Evolutionary conservation across 2,888 invertebrate species (phyloP), one percentile per base, ranked within the genome.

Genomic region (Glyphotaelius pellucidus): DNA sequence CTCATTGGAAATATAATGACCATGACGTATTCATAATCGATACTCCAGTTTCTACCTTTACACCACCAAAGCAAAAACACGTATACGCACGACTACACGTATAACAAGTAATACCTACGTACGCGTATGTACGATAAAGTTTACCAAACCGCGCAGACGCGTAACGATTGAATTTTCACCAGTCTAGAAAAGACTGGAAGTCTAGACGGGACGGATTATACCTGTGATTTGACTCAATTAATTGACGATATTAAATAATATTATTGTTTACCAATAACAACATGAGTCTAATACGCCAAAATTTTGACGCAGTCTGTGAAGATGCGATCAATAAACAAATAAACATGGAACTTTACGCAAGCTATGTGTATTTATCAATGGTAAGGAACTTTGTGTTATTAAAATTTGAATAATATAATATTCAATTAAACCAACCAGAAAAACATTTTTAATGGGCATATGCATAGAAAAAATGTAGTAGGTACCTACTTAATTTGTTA

Each of bases 351-450:
- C 95, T 98, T 25, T 96, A 97, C 94, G 97, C 98, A 12, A 97
- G 97, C 94, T 98, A 98, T 94, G 97, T 97, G 91, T 98, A 98
- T 94, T 95, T 98, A 94, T 97, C 97, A 79, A 97, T 98, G 98
- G 97, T 98, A 96, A 96, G 95, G 19, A 32, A 25, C 9, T 19
- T 83, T 67, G 25, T 19, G 14, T 35, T 1, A 35, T 35, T 83
- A 25, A 32, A 83, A 35, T 32, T 25, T 83, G n/a, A 4, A 67
- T 67, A 19, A 67, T 19, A 67, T 32, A 83, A 47, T 15, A 15
- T 47, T 47, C 4, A 47, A 14, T 47, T 47, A 0, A 47, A 14
- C 42, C 12, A n/a, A n/a, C n/a, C 3, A 35, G 5, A 35, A 35
- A 38, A 38, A 38, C 38, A 38, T 42, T 42, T 42, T 42, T 4